Evolutionary conservation across 1,140 invertebrate genomes (phyloP), one percentile per base, ranked within the genome.

Genomic region (Cardiocondyla obscurior): DNA sequence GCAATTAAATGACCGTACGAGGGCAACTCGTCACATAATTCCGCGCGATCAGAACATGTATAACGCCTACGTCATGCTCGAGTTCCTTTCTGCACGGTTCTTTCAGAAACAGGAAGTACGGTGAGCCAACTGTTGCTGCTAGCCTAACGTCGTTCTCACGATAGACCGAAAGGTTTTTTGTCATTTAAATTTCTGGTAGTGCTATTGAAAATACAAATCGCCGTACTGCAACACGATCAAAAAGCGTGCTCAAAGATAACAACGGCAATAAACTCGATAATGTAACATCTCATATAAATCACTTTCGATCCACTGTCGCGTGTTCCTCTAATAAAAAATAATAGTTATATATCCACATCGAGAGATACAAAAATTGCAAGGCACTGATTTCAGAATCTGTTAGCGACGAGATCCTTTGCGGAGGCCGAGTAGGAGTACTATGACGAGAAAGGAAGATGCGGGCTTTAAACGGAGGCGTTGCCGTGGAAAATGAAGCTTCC

Each of bases 401-500:
- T 36, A 67, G 77, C 53, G 77, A 72, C 36, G 28, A 60, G n/a
- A 82, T 84, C 82, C 53, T 70, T 74, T 70, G 69, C 69, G 62
- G 44, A 25, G 46, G 22, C 33, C 46, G 74, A 25, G n/a, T 53
- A 79, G 65, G 49, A 81, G 46, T 28, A 42, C 22, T 10, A 51
- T 33, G 81, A 88, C 49, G 69, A 81, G 58, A 79, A 69, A 55
- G 72, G 36, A 55, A 69, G 46, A 85, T 85, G 85, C 88, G 83
- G 77, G 88, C 85, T 89, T 90, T 88, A 91, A 92, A 64, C 90
- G 86, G 82, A 90, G 87, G 86, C 90, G 91, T 62, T 84, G 81
- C 84, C 81, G 82, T 90, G 91, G 90, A 92, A 93, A 93, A 92
- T 91, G 91, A 93, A 92, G 90, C 91, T 84, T 84, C 85, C 88